phyloP scores from a whole-genome alignment of 2,888 invertebrate species.

The Nycteola revayana region DNA sequence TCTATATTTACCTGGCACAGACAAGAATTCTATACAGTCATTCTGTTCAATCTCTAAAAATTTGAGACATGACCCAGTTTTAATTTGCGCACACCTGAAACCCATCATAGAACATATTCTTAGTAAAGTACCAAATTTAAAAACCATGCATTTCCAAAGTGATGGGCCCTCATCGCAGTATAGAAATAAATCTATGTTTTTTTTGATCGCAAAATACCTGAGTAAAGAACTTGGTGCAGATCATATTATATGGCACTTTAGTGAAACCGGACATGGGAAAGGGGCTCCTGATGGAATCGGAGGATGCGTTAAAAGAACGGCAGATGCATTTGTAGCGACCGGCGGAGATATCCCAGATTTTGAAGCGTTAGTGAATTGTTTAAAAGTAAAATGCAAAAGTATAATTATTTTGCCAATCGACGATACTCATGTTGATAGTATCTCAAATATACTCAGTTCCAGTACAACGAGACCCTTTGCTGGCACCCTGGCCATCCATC shows the following conservation, averaged over 20 bases:
- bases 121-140: background rate
- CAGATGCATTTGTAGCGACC: constrained; percentile 2
- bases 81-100: constrained; percentile 8
- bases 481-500: constrained; percentile 2
- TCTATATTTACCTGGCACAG: background rate
- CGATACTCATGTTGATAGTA: background rate
- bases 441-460: constrained; percentile 1
- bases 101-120: constrained; percentile 1
- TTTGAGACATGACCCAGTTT: constrained; percentile 5
- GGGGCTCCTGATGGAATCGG: constrained; percentile 19
- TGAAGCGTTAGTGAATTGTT: background rate
- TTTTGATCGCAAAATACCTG: constrained; percentile 11
- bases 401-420: background rate
- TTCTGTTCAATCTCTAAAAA: constrained; percentile 8
- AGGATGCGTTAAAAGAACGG: constrained; percentile 12
- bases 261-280: constrained; percentile 16
- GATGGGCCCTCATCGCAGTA: constrained; percentile 16
- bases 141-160: background rate
- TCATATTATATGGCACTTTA: constrained; percentile 12
- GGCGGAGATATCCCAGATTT: constrained; percentile 3
- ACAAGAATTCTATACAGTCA: background rate
- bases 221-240: constrained; percentile 3
- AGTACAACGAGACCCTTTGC: constrained; percentile 1
- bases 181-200: constrained; percentile 16
- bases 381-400: constrained; percentile 2